Evolutionary conservation across 2,888 invertebrate genomes (phyloP).

Genomic region (Trachelus troglodyta): DNA sequence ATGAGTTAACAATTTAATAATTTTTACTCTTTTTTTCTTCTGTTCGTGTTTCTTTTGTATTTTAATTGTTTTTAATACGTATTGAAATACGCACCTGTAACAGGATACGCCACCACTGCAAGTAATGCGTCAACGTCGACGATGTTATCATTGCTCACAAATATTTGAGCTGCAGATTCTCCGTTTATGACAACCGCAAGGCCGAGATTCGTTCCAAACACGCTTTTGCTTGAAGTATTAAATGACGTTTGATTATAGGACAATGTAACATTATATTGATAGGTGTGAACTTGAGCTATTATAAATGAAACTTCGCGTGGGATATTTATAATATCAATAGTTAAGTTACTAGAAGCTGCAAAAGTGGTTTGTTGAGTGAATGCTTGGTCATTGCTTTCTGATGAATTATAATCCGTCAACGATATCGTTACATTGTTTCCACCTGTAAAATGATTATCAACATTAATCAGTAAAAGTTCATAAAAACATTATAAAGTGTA

Average conservation of each 20-base stretch:
- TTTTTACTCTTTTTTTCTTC: neutral
- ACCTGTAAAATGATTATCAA: constrained; percentile 32
- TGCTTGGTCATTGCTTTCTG: constrained; percentile 39
- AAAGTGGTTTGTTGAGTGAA: constrained; percentile 46
- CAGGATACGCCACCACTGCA: constrained; percentile 69
- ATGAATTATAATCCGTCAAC: constrained; percentile 48
- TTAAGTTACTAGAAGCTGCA: constrained; percentile 43
- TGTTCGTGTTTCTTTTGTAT: neutral
- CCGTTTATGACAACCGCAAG: constrained; percentile 62
- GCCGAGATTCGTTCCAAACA: constrained; percentile 75
- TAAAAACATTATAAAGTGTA: neutral
- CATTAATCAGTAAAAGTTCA: neutral
- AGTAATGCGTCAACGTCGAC: constrained; percentile 64
- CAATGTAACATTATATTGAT: constrained; percentile 70
- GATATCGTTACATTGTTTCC: constrained; percentile 31
- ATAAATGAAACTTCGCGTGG: constrained; percentile 69
- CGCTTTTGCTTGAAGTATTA: constrained; percentile 50
- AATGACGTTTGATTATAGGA: constrained; percentile 64
- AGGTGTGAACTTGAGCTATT: constrained; percentile 75
- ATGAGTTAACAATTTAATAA: neutral
- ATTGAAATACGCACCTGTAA: constrained; percentile 64
- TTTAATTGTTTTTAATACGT: neutral
- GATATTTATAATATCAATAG: constrained; percentile 66
- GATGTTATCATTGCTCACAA: constrained; percentile 66
- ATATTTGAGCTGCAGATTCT: constrained; percentile 54